Evolutionary conservation across 2,888 invertebrate genomes (phyloP).

Genomic region (Erebia aethiops): DNA sequence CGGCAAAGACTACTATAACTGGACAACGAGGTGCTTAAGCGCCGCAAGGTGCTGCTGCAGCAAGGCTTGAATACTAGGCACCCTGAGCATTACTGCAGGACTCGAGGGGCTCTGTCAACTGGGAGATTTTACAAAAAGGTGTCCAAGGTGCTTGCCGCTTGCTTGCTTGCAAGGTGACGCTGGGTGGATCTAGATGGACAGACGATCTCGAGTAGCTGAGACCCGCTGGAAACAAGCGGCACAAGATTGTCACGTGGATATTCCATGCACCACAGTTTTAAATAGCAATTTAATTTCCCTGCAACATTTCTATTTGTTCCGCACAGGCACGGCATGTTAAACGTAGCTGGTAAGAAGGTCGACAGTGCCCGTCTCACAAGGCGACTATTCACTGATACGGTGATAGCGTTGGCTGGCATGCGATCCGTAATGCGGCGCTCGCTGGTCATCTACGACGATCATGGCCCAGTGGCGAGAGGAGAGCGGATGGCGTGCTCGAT

Average conservation of each 20-base stretch:
- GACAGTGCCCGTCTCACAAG: slow-evolving; percentile 86
- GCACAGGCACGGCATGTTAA: slow-evolving; percentile 85
- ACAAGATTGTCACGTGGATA: too few species aligned
- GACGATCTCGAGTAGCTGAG: too few species aligned
- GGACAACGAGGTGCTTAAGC: slow-evolving; percentile 92
- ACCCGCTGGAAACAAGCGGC: too few species aligned
- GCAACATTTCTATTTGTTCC: neutral
- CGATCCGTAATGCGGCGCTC: slow-evolving; percentile 90
- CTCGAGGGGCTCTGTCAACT: slow-evolving; percentile 83
- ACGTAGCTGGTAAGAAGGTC: slow-evolving; percentile 88
- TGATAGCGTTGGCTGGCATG: slow-evolving; percentile 89
- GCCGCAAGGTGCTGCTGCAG: slow-evolving; percentile 88
- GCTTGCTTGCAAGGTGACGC: too few species aligned
- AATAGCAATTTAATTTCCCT: neutral
- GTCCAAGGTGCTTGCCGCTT: too few species aligned
- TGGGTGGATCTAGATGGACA: too few species aligned
- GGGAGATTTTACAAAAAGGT: too few species aligned
- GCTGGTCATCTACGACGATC: slow-evolving; percentile 93
- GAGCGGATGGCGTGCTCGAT: slow-evolving; percentile 94
- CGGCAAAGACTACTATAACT: slow-evolving; percentile 94
- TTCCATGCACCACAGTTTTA: too few species aligned
- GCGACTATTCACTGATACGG: slow-evolving; percentile 89
- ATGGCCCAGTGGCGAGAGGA: slow-evolving; percentile 93
- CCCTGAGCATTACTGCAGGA: slow-evolving; percentile 82
- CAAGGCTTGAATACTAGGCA: slow-evolving; percentile 86